phyloP scores from a whole-genome alignment of 2,888 invertebrate species.

The Chirona hameri region DNA sequence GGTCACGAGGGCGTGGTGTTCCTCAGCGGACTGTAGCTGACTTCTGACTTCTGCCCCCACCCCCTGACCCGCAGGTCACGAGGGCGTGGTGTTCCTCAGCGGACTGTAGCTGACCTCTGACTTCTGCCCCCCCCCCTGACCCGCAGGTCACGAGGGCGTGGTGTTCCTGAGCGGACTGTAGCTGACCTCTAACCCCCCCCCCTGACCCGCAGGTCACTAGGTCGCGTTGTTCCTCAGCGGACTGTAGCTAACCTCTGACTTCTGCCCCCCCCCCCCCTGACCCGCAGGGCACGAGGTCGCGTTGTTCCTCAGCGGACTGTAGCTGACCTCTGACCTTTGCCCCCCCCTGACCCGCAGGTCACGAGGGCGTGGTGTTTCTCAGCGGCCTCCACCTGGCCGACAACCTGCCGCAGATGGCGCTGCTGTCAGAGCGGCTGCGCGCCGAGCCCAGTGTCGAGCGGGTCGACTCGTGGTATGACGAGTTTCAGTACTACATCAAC shows the following conservation, averaged over 20 bases:
- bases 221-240: too few relatives aligned
- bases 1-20: too few relatives aligned
- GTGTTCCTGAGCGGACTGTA: too few relatives aligned
- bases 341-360: slow-evolving; percentile 28
- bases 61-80: slow-evolving; percentile 34
- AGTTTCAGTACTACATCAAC: slow-evolving; percentile 61
- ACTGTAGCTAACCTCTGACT: slow-evolving; percentile 35
- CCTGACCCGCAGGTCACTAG: too few relatives aligned
- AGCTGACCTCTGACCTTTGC: too few relatives aligned
- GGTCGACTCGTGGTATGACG: slow-evolving; percentile 61
- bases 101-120: slow-evolving; percentile 37
- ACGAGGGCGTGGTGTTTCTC: slow-evolving; percentile 37
- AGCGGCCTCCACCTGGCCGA: slow-evolving; percentile 37
- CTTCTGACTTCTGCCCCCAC: too few relatives aligned
- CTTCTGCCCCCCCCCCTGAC: too few relatives aligned
- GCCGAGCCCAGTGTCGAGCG: slow-evolving; percentile 52
- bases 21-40: slow-evolving; percentile 37
- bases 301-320: too few relatives aligned
- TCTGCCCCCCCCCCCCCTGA: too few relatives aligned
- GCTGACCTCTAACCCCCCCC: too few relatives aligned
- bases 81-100: slow-evolving; percentile 38
- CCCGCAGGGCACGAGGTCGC: slow-evolving; percentile 30
- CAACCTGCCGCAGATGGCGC: slow-evolving; percentile 37
- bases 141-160: too few relatives aligned
- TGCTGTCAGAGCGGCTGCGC: slow-evolving; percentile 33